phyloP scores from a whole-genome alignment of 2,113 vertebrate genomes.

The Sylvia atricapilla region DNA sequence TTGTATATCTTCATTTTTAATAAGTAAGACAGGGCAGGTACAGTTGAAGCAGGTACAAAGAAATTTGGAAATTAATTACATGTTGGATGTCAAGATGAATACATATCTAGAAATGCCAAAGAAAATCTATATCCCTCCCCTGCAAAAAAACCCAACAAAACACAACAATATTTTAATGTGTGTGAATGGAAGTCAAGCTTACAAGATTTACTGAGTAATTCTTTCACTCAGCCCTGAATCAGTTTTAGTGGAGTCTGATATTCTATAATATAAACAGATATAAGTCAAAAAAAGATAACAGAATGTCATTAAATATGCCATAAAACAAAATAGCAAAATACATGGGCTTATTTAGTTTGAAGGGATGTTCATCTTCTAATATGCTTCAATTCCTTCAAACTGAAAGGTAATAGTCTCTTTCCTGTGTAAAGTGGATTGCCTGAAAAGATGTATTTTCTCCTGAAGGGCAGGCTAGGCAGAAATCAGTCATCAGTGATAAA shows the following conservation, averaged over 20 bases:
- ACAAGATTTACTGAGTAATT: background rate
- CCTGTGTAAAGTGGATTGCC: background rate
- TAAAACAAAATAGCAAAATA: background rate
- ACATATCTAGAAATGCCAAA: background rate
- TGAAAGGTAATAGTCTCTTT: background rate
- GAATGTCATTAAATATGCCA: background rate
- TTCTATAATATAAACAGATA: background rate
- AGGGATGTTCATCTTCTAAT: background rate
- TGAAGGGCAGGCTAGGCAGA: background rate
- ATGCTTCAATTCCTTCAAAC: background rate
- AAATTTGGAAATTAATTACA: background rate
- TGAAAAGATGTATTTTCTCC: background rate
- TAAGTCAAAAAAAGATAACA: background rate
- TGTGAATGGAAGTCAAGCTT: background rate
- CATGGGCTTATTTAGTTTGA: background rate
- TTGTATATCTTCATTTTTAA: background rate
- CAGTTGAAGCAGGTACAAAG: background rate
- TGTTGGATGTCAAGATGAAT: background rate
- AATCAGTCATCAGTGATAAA: background rate
- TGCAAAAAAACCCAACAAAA: too few species aligned
- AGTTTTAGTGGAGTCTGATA: background rate
- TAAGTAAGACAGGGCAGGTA: background rate
- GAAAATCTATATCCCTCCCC: fast-evolving
- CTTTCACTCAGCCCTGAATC: background rate
- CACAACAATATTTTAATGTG: background rate